These are phyloP conservation scores for Microchirus variegatus DNA, from an alignment of 2,797 vertebrate genomes.

Conservation along the genomic window DNA sequence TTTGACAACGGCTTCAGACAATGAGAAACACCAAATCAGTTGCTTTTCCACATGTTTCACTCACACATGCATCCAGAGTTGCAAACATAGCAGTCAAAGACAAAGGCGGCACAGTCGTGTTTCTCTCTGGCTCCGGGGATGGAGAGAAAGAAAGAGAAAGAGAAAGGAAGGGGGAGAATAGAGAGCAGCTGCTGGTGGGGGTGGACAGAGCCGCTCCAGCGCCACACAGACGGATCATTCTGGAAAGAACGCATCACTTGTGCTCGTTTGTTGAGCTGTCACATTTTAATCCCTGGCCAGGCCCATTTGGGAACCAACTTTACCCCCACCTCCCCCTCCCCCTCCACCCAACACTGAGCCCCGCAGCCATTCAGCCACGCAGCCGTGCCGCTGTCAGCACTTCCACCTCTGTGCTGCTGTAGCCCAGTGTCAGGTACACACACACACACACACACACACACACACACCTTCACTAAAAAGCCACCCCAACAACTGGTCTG, in stretches of 20 bases:
- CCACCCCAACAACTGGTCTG: constrained; percentile 64
- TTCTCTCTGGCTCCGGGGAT: constrained; percentile 44
- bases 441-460: constrained; percentile 31
- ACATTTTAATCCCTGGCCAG: constrained; percentile 91
- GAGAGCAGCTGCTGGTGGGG: constrained; percentile 84
- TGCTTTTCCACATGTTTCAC: constrained; percentile 66
- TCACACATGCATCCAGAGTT: constrained; percentile 61
- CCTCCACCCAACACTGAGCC: constrained; percentile 39
- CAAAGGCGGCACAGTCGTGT: constrained; percentile 68
- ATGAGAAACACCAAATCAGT: constrained; percentile 77
- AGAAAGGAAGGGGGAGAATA: constrained; percentile 81
- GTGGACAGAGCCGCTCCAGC: constrained; percentile 87
- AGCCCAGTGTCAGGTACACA: constrained; percentile 67
- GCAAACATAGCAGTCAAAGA: constrained; percentile 70
- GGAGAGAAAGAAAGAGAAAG: constrained; percentile 73
- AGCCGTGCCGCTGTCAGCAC: constrained; percentile 88
- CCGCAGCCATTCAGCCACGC: constrained; percentile 25
- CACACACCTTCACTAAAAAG: constrained; percentile 55
- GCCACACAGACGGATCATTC: constrained; percentile 88
- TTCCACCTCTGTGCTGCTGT: constrained; percentile 87
- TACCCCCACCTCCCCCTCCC: constrained; percentile 53
- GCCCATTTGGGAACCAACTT: constrained; percentile 87
- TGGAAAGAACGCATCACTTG: constrained; percentile 96
- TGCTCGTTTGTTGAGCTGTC: constrained; percentile 97
- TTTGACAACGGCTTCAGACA: constrained; percentile 65